These are phyloP conservation scores for Pseudomugil gertrudae DNA, from an alignment of 2,797 vertebrate species.

Conservation along the genomic window DNA sequence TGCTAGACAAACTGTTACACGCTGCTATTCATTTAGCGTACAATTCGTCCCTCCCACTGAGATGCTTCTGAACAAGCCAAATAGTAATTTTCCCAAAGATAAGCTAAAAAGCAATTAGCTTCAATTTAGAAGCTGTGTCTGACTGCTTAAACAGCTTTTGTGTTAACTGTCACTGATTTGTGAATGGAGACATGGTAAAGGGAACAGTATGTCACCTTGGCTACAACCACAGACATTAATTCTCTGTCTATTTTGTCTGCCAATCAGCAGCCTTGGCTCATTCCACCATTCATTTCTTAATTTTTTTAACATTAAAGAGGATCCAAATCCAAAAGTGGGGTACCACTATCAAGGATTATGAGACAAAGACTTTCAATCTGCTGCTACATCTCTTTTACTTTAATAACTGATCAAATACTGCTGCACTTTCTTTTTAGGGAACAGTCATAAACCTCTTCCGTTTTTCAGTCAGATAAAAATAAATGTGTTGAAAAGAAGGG, in stretches of 20 bases:
- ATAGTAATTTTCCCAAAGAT: conserved; percentile 54
- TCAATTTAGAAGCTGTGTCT: conserved; percentile 60
- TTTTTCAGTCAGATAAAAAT: conserved; percentile 58
- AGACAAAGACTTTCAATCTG: conserved; percentile 32
- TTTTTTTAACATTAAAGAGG: conserved; percentile 48
- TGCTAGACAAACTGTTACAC: conserved; percentile 32
- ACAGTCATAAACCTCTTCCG: conserved; percentile 9
- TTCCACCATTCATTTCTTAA: conserved; percentile 60
- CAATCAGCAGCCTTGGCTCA: conserved; percentile 53
- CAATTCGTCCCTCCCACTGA: conserved; percentile 16
- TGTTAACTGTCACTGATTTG: conserved; percentile 51
- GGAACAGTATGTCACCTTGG: conserved; percentile 67
- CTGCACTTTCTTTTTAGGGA: conserved; percentile 15
- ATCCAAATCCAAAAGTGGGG: conserved; percentile 11
- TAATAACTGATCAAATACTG: neutral
- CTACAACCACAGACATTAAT: conserved; percentile 36
- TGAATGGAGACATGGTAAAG: conserved; percentile 61
- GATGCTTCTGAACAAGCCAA: conserved; percentile 35
- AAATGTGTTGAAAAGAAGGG: conserved; percentile 46
- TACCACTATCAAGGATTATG: conserved; percentile 21
- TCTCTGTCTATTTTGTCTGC: conserved; percentile 64
- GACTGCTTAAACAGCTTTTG: conserved; percentile 59
- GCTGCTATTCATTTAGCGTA: conserved; percentile 28
- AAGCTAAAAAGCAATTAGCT: conserved; percentile 65
- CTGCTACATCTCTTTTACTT: neutral